Evolutionary conservation across 1,140 invertebrate genomes (phyloP).

Genomic region (Zaprionus lachaisei): DNA sequence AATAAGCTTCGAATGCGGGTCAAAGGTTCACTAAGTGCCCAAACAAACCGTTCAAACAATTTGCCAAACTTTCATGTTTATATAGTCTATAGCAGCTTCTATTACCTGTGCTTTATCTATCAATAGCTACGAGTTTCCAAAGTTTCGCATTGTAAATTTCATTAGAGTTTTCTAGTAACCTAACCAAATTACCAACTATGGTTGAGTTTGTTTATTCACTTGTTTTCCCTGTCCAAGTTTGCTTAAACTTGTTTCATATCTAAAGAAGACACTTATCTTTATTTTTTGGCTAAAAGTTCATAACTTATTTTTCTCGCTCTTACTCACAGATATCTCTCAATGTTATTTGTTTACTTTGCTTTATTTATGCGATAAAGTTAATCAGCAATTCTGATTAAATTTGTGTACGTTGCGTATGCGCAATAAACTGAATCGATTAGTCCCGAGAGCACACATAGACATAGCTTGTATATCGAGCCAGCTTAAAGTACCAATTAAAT

Average conservation of each 20-base stretch:
- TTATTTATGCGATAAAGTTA: slow-evolving; percentile 19
- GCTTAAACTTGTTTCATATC: background rate
- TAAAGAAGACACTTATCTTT: background rate
- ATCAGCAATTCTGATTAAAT: slow-evolving; percentile 18
- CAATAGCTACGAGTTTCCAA: background rate
- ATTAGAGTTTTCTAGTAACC: background rate
- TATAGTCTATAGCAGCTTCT: background rate
- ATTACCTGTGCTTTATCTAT: background rate
- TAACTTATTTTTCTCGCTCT: slow-evolving; percentile 6
- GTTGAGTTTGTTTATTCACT: background rate
- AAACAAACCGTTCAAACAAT: background rate
- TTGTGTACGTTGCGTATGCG: slow-evolving; percentile 14
- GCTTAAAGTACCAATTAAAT: slow-evolving; percentile 32
- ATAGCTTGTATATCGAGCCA: background rate
- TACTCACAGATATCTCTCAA: slow-evolving; percentile 2
- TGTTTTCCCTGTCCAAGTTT: background rate
- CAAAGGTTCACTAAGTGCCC: background rate
- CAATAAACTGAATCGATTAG: slow-evolving; percentile 19
- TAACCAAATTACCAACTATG: background rate
- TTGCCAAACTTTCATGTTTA: slow-evolving; percentile 6
- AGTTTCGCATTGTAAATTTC: background rate
- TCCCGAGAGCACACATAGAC: background rate
- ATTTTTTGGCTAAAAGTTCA: background rate
- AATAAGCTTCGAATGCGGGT: background rate
- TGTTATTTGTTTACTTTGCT: slow-evolving; percentile 11